phyloP scores from a whole-genome alignment of 2,888 invertebrate genomes.

The Drosophila ezoana region DNA sequence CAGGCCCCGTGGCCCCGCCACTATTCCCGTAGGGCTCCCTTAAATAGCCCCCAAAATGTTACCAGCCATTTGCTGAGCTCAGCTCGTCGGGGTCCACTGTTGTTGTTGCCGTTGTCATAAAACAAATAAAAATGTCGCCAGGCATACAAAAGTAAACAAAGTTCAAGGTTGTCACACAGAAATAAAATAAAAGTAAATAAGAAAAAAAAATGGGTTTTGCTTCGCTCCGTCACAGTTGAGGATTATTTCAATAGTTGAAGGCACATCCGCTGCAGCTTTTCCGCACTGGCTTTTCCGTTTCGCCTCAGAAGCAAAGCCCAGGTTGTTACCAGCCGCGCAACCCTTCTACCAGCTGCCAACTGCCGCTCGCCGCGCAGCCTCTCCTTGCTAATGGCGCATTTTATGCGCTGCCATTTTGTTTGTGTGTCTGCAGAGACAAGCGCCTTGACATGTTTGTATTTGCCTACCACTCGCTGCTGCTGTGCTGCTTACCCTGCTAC shows the following conservation, averaged over 20 bases:
- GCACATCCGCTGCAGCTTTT: conserved; percentile 78
- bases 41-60: conserved; percentile 61
- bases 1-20: conserved; percentile 22
- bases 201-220: conserved; percentile 31
- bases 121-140: conserved; percentile 52
- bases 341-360: conserved; percentile 16
- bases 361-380: conserved; percentile 12
- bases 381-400: conserved; percentile 73
- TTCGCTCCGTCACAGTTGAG: conserved; percentile 46
- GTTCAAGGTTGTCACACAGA: conserved; percentile 55
- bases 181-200: conserved; percentile 41
- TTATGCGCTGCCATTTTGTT: conserved; percentile 70
- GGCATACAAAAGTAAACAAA: conserved; percentile 44
- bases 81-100: conserved; percentile 42
- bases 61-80: conserved; percentile 57
- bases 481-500: conserved; percentile 38
- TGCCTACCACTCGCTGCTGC: conserved; percentile 24
- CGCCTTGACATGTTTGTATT: conserved; percentile 71
- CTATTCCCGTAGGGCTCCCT: conserved; percentile 65
- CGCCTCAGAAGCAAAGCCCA: conserved; percentile 21
- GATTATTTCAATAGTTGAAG: conserved; percentile 75
- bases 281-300: conserved; percentile 51
- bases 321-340: conserved; percentile 16
- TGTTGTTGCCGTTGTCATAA: conserved; percentile 38
- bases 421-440: conserved; percentile 52